Conservation (phyloP, 2,888 invertebrate species). For the Callinectes sapidus region DNA sequence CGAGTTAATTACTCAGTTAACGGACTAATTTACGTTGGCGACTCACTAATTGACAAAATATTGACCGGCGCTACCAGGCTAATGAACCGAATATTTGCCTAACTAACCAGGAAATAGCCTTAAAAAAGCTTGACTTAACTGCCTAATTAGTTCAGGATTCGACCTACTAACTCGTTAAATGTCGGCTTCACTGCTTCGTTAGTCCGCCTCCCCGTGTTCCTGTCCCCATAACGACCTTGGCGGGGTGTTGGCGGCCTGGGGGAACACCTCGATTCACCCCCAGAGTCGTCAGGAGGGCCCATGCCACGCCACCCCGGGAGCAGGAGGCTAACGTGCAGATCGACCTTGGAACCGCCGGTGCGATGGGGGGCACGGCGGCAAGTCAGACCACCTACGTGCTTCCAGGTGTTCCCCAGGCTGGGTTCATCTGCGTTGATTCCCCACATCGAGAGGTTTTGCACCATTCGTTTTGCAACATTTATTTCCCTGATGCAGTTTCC, state of each 20-base stretch:
- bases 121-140: not conserved
- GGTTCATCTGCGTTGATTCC: not conserved
- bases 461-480: not conserved
- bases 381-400: not conserved
- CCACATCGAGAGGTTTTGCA: not conserved
- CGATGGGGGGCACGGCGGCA: not conserved
- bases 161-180: slow-evolving; percentile 23
- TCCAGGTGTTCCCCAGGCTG: not conserved
- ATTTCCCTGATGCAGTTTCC: not conserved
- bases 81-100: slow-evolving; percentile 6
- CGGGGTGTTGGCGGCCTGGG: not conserved
- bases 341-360: not conserved
- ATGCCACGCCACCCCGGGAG: not conserved
- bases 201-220: not conserved
- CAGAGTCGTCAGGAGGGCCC: not conserved
- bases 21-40: slow-evolving; percentile 27
- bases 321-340: not conserved
- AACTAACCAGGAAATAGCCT: slow-evolving; percentile 7
- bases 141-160: slow-evolving; percentile 10
- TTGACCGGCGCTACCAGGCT: not conserved
- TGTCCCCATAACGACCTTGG: slow-evolving; percentile 19
- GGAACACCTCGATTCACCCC: not conserved
- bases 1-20: slow-evolving; percentile 18
- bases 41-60: slow-evolving; percentile 31
- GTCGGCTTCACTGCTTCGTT: not conserved